Evolutionary conservation across 2,113 vertebrate species (phyloP), one percentile per base, ranked within the genome.

Genomic region (Potamarius usumacintae): DNA sequence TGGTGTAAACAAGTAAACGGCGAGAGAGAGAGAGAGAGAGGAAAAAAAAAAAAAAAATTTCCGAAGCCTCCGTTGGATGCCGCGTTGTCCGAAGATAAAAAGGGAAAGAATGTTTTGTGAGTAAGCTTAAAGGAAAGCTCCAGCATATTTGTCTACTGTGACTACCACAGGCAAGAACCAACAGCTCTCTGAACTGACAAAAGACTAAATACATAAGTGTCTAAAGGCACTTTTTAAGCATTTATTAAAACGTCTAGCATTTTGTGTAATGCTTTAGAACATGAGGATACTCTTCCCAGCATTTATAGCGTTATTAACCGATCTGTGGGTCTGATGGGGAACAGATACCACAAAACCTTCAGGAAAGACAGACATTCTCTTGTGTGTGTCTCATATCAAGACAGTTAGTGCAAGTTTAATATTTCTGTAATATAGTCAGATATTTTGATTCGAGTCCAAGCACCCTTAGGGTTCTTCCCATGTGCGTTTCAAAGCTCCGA

Each of bases 1-100:
- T 60, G 79, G 30, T 58, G 17, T 34, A 81, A 81, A 81, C 79
- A 81, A 60, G 57, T 81, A 42, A 81, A 81, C 6, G 2, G 30
- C 7, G 11, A 12, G 48, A 1, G 4, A 9, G 1, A 4, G 7
- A 58, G 4, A 58, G 4, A 0, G 0, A 30, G 30, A 1, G 30
- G 30, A 1, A 1, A 30, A 30, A 30, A 30, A 20, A 48, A 48
- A 7, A 34, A 34, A 18, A 42, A 30, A 10, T 8, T 7, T 57
- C 0, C 0, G 77, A 55, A 18, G 77, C 12, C 52, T 78, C 52
- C 0, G 9, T 57, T 57, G 77, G 53, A 30, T 34, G n/a, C 7
- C 8, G 7, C 52, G 9, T 57, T 27, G 52, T 77, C 74, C 12
- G 25, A 27, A 55, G 6, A 27, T 17, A 80, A 57, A 80, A 30